A percentile compares a stretch with the other conserved stretches of the same genome.
Evolutionary conservation across 2,113 vertebrate genomes (phyloP).

Genomic region (Gallinago undulata): DNA sequence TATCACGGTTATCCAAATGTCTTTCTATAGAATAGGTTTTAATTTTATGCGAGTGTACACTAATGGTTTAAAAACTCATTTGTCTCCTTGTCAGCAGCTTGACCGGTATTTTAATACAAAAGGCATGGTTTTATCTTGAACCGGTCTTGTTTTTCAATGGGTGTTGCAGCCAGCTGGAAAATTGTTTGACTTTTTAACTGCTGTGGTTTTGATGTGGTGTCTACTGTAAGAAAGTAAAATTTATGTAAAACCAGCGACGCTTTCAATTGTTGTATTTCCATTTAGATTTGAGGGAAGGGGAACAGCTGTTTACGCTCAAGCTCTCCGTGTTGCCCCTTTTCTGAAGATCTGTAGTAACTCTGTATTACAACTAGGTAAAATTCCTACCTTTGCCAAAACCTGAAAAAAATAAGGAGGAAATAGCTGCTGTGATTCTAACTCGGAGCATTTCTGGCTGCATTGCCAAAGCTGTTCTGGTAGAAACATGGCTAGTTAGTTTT

Average conservation of each 20-base stretch:
- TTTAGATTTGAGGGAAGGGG: neutral
- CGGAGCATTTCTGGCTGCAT: neutral
- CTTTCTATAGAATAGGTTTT: neutral
- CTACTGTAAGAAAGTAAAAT: slow-evolving; percentile 5
- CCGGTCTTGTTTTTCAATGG: neutral
- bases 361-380: neutral
- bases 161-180: slow-evolving; percentile 26
- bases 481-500: neutral
- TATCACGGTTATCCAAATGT: neutral
- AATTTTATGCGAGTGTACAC: neutral
- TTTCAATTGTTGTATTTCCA: neutral
- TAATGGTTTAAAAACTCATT: slow-evolving; percentile 47
- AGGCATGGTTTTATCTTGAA: neutral
- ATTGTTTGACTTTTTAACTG: slow-evolving; percentile 36
- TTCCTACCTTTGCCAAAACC: neutral
- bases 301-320: neutral
- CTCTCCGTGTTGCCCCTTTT: neutral
- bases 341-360: neutral
- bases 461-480: neutral
- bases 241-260: neutral
- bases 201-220: neutral
- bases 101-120: slow-evolving; percentile 23
- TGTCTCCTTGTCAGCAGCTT: slow-evolving; percentile 41
- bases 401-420: neutral
- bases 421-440: neutral